Conservation (phyloP, 2,797 vertebrate species). For the Moxostoma hubbsi region DNA sequence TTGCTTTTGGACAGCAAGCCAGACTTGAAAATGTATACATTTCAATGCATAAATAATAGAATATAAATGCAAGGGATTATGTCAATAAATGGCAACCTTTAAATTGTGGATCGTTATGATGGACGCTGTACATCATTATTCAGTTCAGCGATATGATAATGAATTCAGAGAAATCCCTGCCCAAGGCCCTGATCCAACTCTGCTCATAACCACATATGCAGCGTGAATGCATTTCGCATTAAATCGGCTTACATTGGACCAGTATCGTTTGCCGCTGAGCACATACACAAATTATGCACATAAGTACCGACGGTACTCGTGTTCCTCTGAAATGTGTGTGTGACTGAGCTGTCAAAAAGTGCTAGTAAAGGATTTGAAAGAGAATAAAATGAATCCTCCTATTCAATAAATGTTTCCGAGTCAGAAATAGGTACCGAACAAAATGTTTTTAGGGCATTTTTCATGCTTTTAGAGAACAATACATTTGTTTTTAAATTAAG, state of each 20-base stretch:
- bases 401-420: background rate
- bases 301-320: background rate
- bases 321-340: background rate
- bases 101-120: background rate
- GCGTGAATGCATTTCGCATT: background rate
- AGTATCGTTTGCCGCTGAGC: background rate
- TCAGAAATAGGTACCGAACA: background rate
- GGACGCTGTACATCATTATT: background rate
- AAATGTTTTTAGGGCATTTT: background rate
- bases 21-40: background rate
- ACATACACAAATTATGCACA: background rate
- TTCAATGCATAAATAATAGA: background rate
- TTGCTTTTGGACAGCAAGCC: background rate
- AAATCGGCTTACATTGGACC: background rate
- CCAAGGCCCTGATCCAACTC: background rate
- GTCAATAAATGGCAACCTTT: background rate
- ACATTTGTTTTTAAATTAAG: background rate
- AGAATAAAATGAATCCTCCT: background rate
- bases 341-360: background rate
- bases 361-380: background rate
- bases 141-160: background rate
- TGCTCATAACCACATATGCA: background rate
- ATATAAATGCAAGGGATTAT: background rate
- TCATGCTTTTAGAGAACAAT: background rate
- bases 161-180: background rate